A percentile compares a stretch with the other conserved stretches of the same genome.
phyloP scores from a whole-genome alignment of 2,113 vertebrate species.

The Psilopsiagon aymara region DNA sequence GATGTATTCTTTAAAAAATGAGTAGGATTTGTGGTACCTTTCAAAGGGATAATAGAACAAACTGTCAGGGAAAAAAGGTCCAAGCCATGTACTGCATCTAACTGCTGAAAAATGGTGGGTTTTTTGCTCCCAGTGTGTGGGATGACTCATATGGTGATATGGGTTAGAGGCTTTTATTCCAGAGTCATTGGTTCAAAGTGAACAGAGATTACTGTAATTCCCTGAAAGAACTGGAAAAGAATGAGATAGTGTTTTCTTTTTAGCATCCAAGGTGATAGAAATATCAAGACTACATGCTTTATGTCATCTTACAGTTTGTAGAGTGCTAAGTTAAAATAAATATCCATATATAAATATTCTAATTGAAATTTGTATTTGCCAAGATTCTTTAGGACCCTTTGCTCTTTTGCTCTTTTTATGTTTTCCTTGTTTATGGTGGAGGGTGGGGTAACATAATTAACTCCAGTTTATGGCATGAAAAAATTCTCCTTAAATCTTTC shows the following conservation, averaged over 20 bases:
- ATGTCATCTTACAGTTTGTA: neutral
- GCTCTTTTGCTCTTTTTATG: neutral
- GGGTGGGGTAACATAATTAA: neutral
- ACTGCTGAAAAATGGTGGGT: neutral
- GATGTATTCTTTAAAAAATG: neutral
- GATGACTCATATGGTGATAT: neutral
- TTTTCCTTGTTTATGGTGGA: neutral
- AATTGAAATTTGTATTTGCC: neutral
- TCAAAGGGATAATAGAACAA: neutral
- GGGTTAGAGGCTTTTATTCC: neutral
- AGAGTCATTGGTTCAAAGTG: neutral
- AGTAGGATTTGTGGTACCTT: neutral
- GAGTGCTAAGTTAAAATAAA: neutral
- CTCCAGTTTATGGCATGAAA: neutral
- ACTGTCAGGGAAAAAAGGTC: neutral
- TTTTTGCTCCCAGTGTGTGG: neutral
- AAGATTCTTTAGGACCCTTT: neutral
- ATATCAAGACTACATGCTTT: neutral
- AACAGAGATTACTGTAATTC: neutral
- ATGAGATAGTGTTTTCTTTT: neutral
- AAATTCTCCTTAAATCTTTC: conserved; percentile 25
- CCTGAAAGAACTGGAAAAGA: neutral
- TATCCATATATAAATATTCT: neutral
- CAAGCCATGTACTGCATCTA: neutral
- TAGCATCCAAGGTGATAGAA: neutral